A percentile compares a stretch with the other conserved stretches of the same genome.
Conservation (phyloP, 2,797 vertebrate species). For the Sparidentex hasta region DNA sequence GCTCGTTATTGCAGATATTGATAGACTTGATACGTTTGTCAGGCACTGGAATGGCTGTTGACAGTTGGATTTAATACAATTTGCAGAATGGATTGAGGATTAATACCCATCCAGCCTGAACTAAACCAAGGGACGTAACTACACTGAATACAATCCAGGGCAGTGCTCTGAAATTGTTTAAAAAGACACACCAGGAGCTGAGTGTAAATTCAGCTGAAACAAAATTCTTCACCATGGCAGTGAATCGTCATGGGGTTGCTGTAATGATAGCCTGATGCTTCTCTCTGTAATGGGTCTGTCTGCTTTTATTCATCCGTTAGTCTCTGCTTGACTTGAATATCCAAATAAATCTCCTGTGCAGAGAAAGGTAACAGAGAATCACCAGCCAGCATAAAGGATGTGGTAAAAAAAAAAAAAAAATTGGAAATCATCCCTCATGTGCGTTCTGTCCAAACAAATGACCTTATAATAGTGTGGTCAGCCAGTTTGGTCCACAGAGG, state of each 20-base stretch:
- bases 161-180: slow-evolving; percentile 33
- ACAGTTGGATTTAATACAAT: slow-evolving; percentile 41
- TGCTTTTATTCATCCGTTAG: slow-evolving; percentile 64
- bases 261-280: slow-evolving; percentile 49
- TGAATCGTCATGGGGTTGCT: slow-evolving; percentile 31
- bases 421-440: slow-evolving; percentile 45
- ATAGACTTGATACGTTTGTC: slow-evolving; percentile 46
- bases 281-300: slow-evolving; percentile 55
- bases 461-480: slow-evolving; percentile 44
- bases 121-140: slow-evolving; percentile 8
- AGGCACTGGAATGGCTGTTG: slow-evolving; percentile 31
- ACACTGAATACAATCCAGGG: slow-evolving; percentile 4
- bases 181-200: slow-evolving; percentile 36
- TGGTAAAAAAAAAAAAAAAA: slow-evolving; percentile 41
- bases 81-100: slow-evolving; percentile 48
- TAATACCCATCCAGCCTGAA: slow-evolving; percentile 30
- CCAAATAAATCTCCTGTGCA: slow-evolving; percentile 60
- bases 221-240: slow-evolving; percentile 27
- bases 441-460: slow-evolving; percentile 42
- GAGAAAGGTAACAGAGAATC: slow-evolving; percentile 49
- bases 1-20: slow-evolving; percentile 39
- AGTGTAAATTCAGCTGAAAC: slow-evolving; percentile 37
- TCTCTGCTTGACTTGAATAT: slow-evolving; percentile 59
- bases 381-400: slow-evolving; percentile 43
- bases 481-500: slow-evolving; percentile 33